phyloP scores from a whole-genome alignment of 2,888 invertebrate genomes.

The Apamea crenata region DNA sequence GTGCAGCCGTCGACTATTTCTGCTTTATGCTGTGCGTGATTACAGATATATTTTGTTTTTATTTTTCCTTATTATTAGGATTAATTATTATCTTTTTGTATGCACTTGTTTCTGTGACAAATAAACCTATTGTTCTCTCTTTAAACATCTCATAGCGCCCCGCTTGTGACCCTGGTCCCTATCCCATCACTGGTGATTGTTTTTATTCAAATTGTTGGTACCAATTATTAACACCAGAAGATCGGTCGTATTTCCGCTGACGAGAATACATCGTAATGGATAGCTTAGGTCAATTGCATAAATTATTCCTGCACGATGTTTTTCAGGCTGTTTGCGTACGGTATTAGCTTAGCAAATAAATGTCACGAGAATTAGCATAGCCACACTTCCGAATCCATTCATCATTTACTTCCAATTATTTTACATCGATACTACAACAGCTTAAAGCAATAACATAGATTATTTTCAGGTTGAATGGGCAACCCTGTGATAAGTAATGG shows the following conservation, averaged over 20 bases:
- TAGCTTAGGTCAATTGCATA: not conserved
- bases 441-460: conserved; percentile 57
- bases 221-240: conserved; percentile 41
- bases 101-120: no score
- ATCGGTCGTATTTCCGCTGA: conserved; percentile 48
- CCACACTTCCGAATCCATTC: conserved; percentile 31
- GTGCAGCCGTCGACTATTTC: no score
- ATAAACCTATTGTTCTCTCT: no score
- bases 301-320: not conserved
- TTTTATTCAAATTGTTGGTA: conserved; percentile 31
- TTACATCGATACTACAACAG: conserved; percentile 28
- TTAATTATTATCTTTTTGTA: no score
- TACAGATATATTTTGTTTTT: no score
- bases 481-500: conserved; percentile 63
- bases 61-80: no score
- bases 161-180: no score
- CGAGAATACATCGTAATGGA: conserved; percentile 36
- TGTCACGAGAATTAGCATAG: conserved; percentile 15
- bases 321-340: not conserved
- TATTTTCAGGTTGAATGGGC: conserved; percentile 51
- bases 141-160: not conserved
- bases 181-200: not conserved
- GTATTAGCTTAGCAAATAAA: not conserved
- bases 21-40: no score
- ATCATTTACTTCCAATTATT: conserved; percentile 44